Evolutionary conservation across 2,888 invertebrate genomes (phyloP), one percentile per base, ranked within the genome.

Genomic region (Diaphora mendica): DNA sequence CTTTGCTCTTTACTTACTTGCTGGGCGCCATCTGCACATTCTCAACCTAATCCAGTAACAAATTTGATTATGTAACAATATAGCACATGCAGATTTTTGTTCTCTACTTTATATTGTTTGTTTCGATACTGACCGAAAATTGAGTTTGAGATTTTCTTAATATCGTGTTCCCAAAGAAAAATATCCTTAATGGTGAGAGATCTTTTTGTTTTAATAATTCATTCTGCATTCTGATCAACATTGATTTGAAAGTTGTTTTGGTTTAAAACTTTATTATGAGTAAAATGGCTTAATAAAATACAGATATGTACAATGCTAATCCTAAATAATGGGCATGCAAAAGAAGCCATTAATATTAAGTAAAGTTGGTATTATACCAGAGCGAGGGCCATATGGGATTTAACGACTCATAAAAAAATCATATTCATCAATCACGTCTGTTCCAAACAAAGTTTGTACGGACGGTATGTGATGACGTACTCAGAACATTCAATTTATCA

Each of bases 1-100:
- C 93, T 94, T 93, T 92, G 93, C 92, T 95, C 94, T 94, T 93
- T 95, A 95, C 95, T 95, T 93, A 94, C 95, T 94, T 86, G 91
- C 91, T 88, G 86, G 90, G 91, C 93, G 93, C 95, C 95, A 95
- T 95, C 94, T 95, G 95, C 93, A 93, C 93, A 93, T 92, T 93
- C 90, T 90, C 91, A 87, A 91, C 92, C 93, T 94, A 94, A 95
- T 94, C 92, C 92, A 90, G 91, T 93, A 90, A 89, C 93, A 92
- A 93, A 94, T 95, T 94, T 94, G 93, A 94, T 94, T 93, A 93
- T 91, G 91, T 91, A 91, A 91, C 91, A 91, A 91, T 92, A 90
- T 89, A 88, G 84, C 81, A 85, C 77, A 82, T 84, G 82, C 83
- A 85, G 84, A 82, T 83, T 87, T 88, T 89, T 85, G 83, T 83